phyloP scores from a whole-genome alignment of 2,797 vertebrate genomes.

The Anabacerthia variegaticeps region DNA sequence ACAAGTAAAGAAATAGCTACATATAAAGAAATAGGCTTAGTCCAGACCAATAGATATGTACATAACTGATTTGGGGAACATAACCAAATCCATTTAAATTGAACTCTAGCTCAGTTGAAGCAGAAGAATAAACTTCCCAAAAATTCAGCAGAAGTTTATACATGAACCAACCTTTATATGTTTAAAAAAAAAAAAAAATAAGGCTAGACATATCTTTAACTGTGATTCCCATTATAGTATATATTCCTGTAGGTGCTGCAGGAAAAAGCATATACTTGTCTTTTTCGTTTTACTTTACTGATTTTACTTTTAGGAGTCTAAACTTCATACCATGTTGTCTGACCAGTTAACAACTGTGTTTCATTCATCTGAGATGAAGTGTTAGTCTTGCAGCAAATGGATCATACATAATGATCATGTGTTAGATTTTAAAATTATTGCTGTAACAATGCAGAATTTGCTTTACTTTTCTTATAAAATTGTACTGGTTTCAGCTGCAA shows the following conservation, averaged over 20 bases:
- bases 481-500: neutral
- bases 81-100: neutral
- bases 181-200: slow-evolving; percentile 38
- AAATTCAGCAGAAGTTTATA: slow-evolving; percentile 61
- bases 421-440: neutral
- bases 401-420: neutral
- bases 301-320: slow-evolving; percentile 54
- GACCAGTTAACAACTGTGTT: neutral
- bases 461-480: neutral
- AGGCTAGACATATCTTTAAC: slow-evolving; percentile 72
- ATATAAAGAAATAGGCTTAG: neutral
- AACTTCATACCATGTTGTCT: neutral
- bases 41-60: neutral
- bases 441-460: neutral
- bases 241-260: slow-evolving; percentile 30
- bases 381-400: neutral
- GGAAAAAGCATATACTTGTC: slow-evolving; percentile 68
- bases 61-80: neutral
- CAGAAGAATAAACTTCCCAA: slow-evolving; percentile 5
- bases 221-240: slow-evolving; percentile 64
- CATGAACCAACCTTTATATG: slow-evolving; percentile 58
- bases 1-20: neutral
- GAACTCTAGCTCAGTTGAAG: neutral
- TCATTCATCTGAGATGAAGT: neutral
- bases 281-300: slow-evolving; percentile 58